Conservation (phyloP, 2,888 invertebrate species). For the Archaeoteleia sp. region DNA sequence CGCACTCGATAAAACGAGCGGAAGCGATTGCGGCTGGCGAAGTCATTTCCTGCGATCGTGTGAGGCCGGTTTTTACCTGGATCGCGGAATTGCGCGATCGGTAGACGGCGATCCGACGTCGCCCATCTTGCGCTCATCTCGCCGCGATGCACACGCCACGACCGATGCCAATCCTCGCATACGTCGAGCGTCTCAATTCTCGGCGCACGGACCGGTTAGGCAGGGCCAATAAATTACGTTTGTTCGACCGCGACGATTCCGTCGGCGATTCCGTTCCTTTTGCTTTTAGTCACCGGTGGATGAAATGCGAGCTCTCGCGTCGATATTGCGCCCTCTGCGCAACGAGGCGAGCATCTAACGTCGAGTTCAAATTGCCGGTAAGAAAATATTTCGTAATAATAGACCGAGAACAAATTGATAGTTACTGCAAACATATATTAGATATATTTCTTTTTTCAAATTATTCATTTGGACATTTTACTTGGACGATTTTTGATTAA, state of each 20-base stretch:
- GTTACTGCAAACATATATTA: too few species aligned
- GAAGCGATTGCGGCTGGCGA: conserved; percentile 12
- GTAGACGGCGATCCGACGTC: not conserved
- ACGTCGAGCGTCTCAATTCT: conserved; percentile 12
- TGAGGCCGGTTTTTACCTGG: conserved; percentile 13
- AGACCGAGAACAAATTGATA: too few species aligned
- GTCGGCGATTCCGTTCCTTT: conserved; percentile 21
- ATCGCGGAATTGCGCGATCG: conserved; percentile 7
- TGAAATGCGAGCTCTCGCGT: conserved; percentile 38
- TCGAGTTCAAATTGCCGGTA: too few species aligned
- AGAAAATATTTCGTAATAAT: too few species aligned
- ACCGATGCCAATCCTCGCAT: conserved; percentile 12
- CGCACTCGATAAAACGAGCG: conserved; percentile 8
- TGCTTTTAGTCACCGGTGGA: conserved; percentile 11
- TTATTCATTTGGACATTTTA: too few species aligned
- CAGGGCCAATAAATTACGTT: conserved; percentile 26
- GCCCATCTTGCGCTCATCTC: not conserved
- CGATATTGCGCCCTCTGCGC: not conserved
- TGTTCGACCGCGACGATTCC: conserved; percentile 28
- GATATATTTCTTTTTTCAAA: too few species aligned
- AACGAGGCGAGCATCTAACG: too few species aligned
- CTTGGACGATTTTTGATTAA: too few species aligned
- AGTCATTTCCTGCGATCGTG: conserved; percentile 22
- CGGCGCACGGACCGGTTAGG: conserved; percentile 3
- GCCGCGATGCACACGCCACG: not conserved